phyloP scores from a whole-genome alignment of 1,140 invertebrate species.

The Bombus waltoni region DNA sequence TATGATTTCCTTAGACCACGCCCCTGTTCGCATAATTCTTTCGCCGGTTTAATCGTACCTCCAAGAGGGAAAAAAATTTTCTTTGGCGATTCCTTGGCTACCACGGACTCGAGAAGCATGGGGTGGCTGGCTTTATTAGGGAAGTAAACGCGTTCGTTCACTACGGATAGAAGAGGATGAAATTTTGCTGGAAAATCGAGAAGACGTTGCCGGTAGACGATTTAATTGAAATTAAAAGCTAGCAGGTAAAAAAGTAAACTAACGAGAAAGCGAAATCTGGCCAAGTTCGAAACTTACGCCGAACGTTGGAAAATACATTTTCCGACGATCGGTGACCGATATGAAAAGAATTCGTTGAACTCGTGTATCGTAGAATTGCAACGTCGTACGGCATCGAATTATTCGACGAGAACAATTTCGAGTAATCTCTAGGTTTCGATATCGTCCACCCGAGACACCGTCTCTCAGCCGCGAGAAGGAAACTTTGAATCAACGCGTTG shows the following conservation, averaged over 20 bases:
- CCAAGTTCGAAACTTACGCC: too few species aligned
- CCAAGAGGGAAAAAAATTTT: slow-evolving; percentile 10
- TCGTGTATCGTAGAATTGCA: too few species aligned
- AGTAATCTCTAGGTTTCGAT: too few species aligned
- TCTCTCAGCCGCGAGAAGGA: background rate
- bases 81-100: slow-evolving; percentile 20
- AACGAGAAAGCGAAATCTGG: background rate
- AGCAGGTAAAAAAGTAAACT: background rate
- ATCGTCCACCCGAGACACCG: too few species aligned
- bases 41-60: slow-evolving; percentile 26
- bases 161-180: slow-evolving; percentile 73
- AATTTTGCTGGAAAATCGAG: background rate
- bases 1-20: slow-evolving; percentile 47
- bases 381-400: too few species aligned
- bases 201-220: background rate
- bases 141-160: slow-evolving; percentile 53
- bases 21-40: slow-evolving; percentile 34
- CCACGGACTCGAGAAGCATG: background rate
- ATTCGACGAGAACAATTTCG: too few species aligned
- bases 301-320: too few species aligned
- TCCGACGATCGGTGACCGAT: too few species aligned
- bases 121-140: slow-evolving; percentile 27
- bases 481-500: slow-evolving; percentile 18
- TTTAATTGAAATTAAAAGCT: background rate
- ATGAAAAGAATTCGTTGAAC: too few species aligned